Conservation (phyloP, 2,797 vertebrate genomes). For the Mus caroli region DNA sequence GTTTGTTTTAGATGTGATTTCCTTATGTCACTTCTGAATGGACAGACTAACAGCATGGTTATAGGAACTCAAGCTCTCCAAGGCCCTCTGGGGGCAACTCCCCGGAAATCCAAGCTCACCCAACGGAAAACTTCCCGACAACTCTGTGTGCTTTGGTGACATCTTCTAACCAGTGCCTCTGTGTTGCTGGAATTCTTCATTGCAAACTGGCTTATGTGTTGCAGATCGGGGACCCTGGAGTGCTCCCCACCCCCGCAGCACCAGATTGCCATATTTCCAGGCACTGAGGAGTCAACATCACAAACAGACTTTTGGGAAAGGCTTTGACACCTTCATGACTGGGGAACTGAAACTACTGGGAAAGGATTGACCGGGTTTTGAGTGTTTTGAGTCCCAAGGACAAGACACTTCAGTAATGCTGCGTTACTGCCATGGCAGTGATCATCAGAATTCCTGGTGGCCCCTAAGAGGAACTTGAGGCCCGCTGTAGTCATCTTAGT, state of each 20-base stretch:
- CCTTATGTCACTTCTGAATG: not conserved
- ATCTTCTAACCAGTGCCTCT: not conserved
- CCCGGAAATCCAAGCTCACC: not conserved
- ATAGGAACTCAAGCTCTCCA: not conserved
- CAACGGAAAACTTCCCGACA: not conserved
- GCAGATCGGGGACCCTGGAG: not conserved
- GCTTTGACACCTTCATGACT: not conserved
- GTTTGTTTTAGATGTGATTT: not conserved
- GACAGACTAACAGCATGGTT: not conserved
- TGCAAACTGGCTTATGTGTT: not conserved
- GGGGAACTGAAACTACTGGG: not conserved
- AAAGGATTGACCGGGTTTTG: not conserved
- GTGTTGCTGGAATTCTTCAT: not conserved
- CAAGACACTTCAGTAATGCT: not conserved
- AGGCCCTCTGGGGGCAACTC: not conserved
- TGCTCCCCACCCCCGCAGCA: not conserved
- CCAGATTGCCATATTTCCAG: not conserved
- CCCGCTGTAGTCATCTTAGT: not conserved
- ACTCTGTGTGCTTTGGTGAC: not conserved
- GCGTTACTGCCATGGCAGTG: not conserved
- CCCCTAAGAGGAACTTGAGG: not conserved
- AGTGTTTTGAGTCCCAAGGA: not conserved
- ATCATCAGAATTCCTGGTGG: not conserved
- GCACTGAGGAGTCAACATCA: not conserved
- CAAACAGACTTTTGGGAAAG: not conserved